These are phyloP conservation scores for Pedetes capensis DNA, from an alignment of 2,113 vertebrate species.

Conservation along the genomic window DNA sequence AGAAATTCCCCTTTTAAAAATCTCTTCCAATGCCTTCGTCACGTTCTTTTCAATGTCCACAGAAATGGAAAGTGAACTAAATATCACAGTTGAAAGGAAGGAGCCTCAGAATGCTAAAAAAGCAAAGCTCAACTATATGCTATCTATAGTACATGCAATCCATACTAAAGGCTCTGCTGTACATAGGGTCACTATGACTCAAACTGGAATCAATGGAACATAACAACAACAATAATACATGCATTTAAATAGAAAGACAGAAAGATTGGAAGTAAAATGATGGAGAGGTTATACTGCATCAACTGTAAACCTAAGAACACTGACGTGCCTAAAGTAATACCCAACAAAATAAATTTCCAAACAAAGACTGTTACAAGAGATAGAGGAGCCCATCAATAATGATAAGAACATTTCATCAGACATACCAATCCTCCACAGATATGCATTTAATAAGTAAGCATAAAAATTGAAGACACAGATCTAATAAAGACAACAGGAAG, in stretches of 20 bases:
- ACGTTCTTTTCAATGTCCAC: background rate
- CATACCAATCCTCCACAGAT: background rate
- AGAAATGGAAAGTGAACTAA: background rate
- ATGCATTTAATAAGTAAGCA: background rate
- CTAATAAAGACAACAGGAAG: background rate
- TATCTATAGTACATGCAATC: background rate
- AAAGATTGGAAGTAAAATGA: background rate
- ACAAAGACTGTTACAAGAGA: background rate
- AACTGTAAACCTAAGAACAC: background rate
- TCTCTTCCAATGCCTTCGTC: background rate
- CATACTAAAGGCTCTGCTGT: too few species aligned
- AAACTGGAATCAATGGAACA: too few species aligned
- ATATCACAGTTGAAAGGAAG: background rate
- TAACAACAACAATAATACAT: too few species aligned
- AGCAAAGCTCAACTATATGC: background rate
- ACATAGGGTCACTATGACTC: too few species aligned
- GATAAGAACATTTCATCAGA: background rate
- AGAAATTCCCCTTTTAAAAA: background rate
- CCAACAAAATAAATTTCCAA: background rate
- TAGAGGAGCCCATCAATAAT: background rate
- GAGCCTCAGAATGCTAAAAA: background rate
- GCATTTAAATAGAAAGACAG: background rate
- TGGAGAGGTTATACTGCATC: background rate
- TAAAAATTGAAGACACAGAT: slow-evolving; percentile 33
- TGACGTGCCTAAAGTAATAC: background rate